Conservation (phyloP, 2,797 vertebrate species). For the Spinibarbus caldwelli region DNA sequence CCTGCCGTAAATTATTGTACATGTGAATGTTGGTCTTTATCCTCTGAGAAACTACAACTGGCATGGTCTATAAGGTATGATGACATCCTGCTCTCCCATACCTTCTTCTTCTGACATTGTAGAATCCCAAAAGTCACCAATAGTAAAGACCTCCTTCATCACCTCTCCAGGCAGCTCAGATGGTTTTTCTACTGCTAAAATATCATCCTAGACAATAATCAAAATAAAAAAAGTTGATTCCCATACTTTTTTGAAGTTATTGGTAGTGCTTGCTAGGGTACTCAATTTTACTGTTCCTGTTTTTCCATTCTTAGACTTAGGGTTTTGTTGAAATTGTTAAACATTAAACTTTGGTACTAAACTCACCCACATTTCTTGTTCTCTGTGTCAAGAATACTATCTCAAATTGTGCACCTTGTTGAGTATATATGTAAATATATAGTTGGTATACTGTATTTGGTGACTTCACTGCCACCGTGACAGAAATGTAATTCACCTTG, state of each 20-base stretch:
- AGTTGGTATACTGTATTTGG: background rate
- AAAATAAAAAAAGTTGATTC: background rate
- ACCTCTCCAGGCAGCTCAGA: conserved; percentile 63
- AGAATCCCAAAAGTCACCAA: conserved; percentile 51
- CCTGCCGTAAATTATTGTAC: background rate
- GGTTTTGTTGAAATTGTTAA: background rate
- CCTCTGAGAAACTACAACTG: conserved; percentile 11
- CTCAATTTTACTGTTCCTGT: background rate
- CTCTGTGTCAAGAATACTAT: background rate
- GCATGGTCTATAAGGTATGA: conserved; percentile 50
- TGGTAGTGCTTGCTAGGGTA: background rate
- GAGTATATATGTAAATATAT: background rate
- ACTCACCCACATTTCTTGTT: background rate
- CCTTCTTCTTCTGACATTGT: conserved; percentile 48
- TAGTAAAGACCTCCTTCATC: conserved; percentile 39
- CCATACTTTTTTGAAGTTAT: background rate
- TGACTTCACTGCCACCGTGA: background rate
- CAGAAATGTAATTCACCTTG: conserved; percentile 26
- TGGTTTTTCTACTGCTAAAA: conserved; percentile 73
- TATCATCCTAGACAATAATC: conserved; percentile 77
- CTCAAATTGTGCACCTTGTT: background rate
- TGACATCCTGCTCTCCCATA: conserved; percentile 58
- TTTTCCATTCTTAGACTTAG: background rate
- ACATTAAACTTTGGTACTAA: background rate
- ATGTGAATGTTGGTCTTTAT: conserved; percentile 15